These are phyloP conservation scores for Podabrus alpinus DNA, from an alignment of 2,888 invertebrate species.

Conservation along the genomic window DNA sequence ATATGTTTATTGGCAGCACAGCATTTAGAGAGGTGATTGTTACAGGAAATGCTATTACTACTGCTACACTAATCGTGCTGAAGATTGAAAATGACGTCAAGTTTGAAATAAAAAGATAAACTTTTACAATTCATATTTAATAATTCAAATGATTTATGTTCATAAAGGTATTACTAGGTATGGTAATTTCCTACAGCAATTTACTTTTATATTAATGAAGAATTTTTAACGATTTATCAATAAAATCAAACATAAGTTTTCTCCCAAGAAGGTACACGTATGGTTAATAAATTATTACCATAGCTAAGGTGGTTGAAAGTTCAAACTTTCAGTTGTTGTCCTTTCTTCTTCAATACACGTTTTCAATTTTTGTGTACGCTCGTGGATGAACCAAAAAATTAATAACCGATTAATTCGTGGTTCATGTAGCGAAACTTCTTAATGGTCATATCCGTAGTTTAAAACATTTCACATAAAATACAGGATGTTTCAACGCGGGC, in stretches of 20 bases:
- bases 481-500: too few species aligned
- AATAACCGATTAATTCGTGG: too few species aligned
- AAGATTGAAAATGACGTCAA: not conserved
- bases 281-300: not conserved
- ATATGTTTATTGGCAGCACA: not conserved
- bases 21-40: not conserved
- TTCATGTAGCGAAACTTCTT: too few species aligned
- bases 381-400: too few species aligned
- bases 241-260: not conserved
- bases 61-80: not conserved
- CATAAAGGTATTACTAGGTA: not conserved
- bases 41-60: slow-evolving; percentile 1
- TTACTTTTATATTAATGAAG: not conserved
- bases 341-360: too few species aligned
- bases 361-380: too few species aligned
- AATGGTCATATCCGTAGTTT: too few species aligned
- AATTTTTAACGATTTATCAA: not conserved
- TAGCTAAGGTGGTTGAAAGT: not conserved
- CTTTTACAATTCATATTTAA: not conserved
- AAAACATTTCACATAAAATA: too few species aligned
- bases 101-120: not conserved
- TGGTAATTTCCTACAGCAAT: not conserved
- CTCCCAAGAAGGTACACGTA: not conserved
- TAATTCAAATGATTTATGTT: not conserved
- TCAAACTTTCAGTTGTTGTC: not conserved